Percentiles rank a stretch among this genome's conserved stretches.
Conservation (phyloP, 2,888 invertebrate species). For the Melieria crassipennis region DNA sequence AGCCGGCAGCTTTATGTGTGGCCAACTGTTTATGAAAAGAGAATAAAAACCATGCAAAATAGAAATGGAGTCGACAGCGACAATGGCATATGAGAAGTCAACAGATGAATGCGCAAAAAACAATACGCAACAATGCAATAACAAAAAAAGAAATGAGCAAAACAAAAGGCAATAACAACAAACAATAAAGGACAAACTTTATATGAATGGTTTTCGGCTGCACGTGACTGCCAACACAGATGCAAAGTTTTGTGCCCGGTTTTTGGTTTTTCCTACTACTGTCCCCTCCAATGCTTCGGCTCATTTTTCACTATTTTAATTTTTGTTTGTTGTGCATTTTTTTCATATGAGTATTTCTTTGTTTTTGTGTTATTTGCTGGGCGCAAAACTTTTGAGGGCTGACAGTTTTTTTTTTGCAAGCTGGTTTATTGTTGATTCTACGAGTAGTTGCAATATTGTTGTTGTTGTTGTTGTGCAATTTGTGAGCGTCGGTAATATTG, state of each 20-base stretch:
- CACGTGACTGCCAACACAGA: conserved; percentile 47
- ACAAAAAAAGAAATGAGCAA: not conserved
- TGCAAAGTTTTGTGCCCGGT: conserved; percentile 34
- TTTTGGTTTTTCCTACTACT: not conserved
- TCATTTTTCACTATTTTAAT: too few relatives aligned
- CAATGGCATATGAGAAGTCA: conserved; percentile 26
- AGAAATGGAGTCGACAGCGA: conserved; percentile 20
- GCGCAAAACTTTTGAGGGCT: too few relatives aligned
- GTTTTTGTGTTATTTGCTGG: too few relatives aligned
- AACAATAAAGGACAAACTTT: conserved; percentile 38
- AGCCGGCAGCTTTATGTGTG: conserved; percentile 7
- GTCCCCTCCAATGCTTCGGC: too few relatives aligned
- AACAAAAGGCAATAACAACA: conserved; percentile 10
- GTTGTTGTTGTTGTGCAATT: too few relatives aligned
- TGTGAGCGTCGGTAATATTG: too few relatives aligned
- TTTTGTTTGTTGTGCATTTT: too few relatives aligned
- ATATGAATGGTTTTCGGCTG: conserved; percentile 45
- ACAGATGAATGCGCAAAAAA: not conserved
- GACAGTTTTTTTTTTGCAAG: too few relatives aligned
- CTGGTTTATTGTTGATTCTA: too few relatives aligned
- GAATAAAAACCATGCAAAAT: conserved; percentile 12
- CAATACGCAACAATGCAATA: conserved; percentile 8
- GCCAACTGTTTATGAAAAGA: conserved; percentile 10
- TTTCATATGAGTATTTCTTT: too few relatives aligned
- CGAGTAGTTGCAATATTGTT: too few relatives aligned